Evolutionary conservation across 2,888 invertebrate species (phyloP), one percentile per base, ranked within the genome.

Genomic region (Cyaniris semiargus): DNA sequence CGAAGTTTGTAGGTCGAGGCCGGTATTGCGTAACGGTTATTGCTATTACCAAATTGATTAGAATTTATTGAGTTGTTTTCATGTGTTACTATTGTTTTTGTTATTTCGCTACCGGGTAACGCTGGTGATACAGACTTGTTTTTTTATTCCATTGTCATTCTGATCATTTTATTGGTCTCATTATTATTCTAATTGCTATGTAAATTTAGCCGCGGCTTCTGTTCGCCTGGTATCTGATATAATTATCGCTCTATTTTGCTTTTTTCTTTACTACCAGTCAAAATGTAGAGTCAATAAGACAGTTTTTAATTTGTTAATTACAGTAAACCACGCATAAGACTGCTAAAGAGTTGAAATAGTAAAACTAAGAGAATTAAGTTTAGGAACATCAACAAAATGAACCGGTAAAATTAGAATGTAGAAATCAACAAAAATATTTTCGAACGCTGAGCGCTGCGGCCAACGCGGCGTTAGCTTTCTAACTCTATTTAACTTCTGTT

Each of bases 1-100:
- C 72, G 23, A 48, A 70, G 70, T 76, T 76, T 76, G 76, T 76
- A 71, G 70, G 76, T 71, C 76, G 76, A 72, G 76, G 76, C 58
- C 76, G 71, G 31, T 71, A 71, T 76, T 71, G 58, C 56, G 76
- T 76, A 71, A 38, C 38, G 34, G 10, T 23, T 76, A 56, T 71
- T 38, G 34, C 71, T 58, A 53, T 76, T 58, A 72, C 74, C 53
- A 74, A 71, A 76, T 76, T 71, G 76, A 76, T 76, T 48, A 74
- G 71, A 71, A 76, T 76, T 71, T 76, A 71, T 71, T 58, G 23
- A 76, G 38, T 71, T 76, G 76, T 76, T 76, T 76, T 71, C 58
- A 34, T 72, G 34, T 76, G 76, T n/a, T 76, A 48, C 23, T 38
- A 27, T 23, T 66, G 27, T 70, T 76, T 70, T 70, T 48, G 60